These are phyloP conservation scores for Luehdorfia chinensis DNA, from an alignment of 1,140 invertebrate species.

Conservation along the genomic window DNA sequence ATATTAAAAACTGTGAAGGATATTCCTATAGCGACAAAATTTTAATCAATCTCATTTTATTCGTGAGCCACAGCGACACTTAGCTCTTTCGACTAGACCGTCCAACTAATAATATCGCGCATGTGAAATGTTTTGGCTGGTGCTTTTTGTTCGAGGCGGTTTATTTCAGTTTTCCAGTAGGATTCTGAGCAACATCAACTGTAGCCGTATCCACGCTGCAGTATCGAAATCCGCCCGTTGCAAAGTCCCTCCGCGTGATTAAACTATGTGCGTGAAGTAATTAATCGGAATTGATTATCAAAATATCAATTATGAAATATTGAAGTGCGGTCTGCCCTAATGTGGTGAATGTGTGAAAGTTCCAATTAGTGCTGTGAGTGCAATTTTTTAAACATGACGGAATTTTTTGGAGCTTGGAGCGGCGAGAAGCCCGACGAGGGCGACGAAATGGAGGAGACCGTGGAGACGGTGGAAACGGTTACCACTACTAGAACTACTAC, in stretches of 20 bases:
- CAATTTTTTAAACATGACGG: slow-evolving; percentile 51
- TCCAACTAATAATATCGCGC: slow-evolving; percentile 75
- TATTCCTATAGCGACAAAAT: too few species aligned
- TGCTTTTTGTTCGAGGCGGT: slow-evolving; percentile 73
- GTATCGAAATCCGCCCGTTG: slow-evolving; percentile 21
- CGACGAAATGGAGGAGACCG: slow-evolving; percentile 42
- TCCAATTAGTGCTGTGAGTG: slow-evolving; percentile 37
- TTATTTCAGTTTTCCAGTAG: slow-evolving; percentile 77
- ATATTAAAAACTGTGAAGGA: too few species aligned
- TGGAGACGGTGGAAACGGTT: slow-evolving; percentile 53
- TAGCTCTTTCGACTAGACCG: slow-evolving; percentile 71
- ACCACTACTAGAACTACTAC: slow-evolving; percentile 61
- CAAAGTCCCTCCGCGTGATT: slow-evolving; percentile 15
- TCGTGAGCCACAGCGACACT: slow-evolving; percentile 57
- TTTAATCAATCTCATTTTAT: slow-evolving; percentile 42
- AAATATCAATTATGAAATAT: slow-evolving; percentile 7
- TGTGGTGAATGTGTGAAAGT: slow-evolving; percentile 55
- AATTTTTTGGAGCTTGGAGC: slow-evolving; percentile 63
- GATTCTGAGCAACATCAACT: slow-evolving; percentile 69
- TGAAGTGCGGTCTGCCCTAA: slow-evolving; percentile 20
- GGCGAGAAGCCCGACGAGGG: slow-evolving; percentile 34
- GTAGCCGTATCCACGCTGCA: slow-evolving; percentile 58
- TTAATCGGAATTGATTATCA: background rate
- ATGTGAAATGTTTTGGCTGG: slow-evolving; percentile 76
- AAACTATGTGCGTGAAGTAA: slow-evolving; percentile 19